phyloP scores from a whole-genome alignment of 2,113 vertebrate genomes.

The Brienomyrus brachyistius region DNA sequence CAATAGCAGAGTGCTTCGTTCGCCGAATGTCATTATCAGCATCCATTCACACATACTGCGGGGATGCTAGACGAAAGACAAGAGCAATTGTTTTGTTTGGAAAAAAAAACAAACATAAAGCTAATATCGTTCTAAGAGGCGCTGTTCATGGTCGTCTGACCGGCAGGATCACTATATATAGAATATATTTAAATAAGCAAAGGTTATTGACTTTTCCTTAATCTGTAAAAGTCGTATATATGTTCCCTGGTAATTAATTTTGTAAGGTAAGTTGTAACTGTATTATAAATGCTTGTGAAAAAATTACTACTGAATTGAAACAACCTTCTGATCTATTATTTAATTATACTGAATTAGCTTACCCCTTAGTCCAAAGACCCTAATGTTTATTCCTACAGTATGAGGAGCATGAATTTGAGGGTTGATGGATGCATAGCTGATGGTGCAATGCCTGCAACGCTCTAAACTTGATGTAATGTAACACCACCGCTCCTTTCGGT shows the following conservation, averaged over 20 bases:
- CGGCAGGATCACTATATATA: background rate
- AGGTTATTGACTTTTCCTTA: background rate
- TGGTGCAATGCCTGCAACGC: background rate
- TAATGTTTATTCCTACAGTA: background rate
- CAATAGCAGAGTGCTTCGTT: background rate
- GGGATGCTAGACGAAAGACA: slow-evolving; percentile 5
- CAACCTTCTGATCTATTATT: background rate
- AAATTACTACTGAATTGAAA: background rate
- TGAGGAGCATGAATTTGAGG: background rate
- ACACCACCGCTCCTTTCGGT: background rate
- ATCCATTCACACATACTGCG: background rate
- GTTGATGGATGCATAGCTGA: background rate
- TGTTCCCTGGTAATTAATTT: background rate
- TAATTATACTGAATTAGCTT: background rate
- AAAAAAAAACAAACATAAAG: background rate
- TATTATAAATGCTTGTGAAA: background rate
- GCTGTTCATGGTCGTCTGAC: background rate
- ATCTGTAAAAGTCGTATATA: background rate
- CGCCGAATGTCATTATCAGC: background rate
- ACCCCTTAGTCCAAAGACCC: background rate
- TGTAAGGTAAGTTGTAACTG: background rate
- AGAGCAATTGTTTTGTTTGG: background rate
- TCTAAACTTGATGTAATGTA: background rate
- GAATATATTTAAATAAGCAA: background rate
- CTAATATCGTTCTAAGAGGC: background rate